phyloP scores from a whole-genome alignment of 2,888 invertebrate genomes.

The Gibbula magus region DNA sequence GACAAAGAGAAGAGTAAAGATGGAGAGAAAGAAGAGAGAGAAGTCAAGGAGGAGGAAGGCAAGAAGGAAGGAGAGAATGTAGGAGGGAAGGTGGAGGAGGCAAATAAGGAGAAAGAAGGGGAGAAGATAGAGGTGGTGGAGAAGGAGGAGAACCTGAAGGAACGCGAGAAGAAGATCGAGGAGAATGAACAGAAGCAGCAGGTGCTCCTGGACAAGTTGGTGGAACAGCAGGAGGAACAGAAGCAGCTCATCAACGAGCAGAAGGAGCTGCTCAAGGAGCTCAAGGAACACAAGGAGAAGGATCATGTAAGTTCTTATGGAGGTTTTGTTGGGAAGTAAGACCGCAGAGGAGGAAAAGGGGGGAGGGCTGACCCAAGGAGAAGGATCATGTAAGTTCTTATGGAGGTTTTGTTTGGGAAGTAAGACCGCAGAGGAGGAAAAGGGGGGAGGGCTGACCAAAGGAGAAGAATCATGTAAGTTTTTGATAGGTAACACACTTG shows the following conservation, averaged over 20 bases:
- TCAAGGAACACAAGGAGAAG: conserved; percentile 67
- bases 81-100: neutral
- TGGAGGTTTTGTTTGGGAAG: no score
- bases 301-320: conserved; percentile 10
- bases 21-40: conserved; percentile 23
- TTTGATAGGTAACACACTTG: no score
- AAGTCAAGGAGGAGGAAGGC: neutral
- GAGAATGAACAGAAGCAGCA: conserved; percentile 47
- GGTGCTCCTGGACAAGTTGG: conserved; percentile 58
- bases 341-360: neutral
- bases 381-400: no score
- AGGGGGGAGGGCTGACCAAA: no score
- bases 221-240: conserved; percentile 65
- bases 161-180: conserved; percentile 36
- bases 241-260: conserved; percentile 68
- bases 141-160: conserved; percentile 21
- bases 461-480: no score
- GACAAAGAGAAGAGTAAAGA: conserved; percentile 9
- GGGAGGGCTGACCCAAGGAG: neutral
- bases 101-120: conserved; percentile 24
- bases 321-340: no score
- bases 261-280: conserved; percentile 67
- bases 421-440: no score
- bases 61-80: neutral
- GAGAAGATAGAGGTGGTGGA: conserved; percentile 1